These are phyloP conservation scores for Cremastinae sp. DNA, from an alignment of 2,888 invertebrate species.

Conservation along the genomic window DNA sequence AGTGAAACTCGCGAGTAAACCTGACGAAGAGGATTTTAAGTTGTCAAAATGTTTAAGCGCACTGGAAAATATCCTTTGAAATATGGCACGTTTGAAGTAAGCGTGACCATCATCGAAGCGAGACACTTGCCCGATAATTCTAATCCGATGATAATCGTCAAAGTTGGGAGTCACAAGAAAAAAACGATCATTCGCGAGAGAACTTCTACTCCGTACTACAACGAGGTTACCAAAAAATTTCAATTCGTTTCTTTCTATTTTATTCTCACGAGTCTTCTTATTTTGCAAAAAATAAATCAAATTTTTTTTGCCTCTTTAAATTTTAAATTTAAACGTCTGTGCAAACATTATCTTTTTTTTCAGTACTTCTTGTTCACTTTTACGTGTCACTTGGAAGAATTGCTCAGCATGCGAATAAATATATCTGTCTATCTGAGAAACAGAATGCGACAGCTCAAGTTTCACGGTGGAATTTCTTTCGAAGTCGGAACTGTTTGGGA, in stretches of 20 bases:
- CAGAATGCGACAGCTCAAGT: constrained; percentile 72
- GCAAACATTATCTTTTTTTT: constrained; percentile 62
- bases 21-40: constrained; percentile 10
- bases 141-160: constrained; percentile 85
- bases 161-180: constrained; percentile 84
- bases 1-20: neutral
- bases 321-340: neutral
- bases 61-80: constrained; percentile 58
- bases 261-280: neutral
- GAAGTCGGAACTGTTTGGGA: constrained; percentile 88
- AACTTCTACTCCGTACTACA: constrained; percentile 85
- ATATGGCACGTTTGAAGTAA: constrained; percentile 82
- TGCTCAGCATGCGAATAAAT: constrained; percentile 83
- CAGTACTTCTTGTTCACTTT: constrained; percentile 88
- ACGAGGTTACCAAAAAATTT: constrained; percentile 86
- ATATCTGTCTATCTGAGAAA: constrained; percentile 82
- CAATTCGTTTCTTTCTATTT: too few relatives aligned
- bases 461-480: constrained; percentile 83
- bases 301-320: neutral
- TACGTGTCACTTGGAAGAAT: constrained; percentile 82
- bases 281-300: neutral
- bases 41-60: constrained; percentile 50
- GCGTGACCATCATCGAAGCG: constrained; percentile 86
- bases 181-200: constrained; percentile 83
- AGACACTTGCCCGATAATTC: constrained; percentile 82